Evolutionary conservation across 2,888 invertebrate genomes (phyloP).

Genomic region (Pyrrhopygopsis socrates): DNA sequence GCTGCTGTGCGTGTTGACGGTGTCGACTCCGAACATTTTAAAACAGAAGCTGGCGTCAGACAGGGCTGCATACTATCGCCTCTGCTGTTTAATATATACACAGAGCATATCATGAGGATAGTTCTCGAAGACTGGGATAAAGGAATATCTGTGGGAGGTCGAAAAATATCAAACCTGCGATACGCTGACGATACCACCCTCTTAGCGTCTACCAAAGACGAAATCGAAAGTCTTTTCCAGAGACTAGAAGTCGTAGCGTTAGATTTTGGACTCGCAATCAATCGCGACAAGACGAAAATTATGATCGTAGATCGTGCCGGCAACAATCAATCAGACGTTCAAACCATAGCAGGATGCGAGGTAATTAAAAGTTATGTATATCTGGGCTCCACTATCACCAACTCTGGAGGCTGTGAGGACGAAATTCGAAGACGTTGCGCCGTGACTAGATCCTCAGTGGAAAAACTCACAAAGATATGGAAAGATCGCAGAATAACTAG

Average conservation of each 20-base stretch:
- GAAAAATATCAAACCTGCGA: no score
- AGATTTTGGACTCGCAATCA: no score
- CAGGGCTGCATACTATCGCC: no score
- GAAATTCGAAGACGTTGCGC: conserved; percentile 46
- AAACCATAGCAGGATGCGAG: not conserved
- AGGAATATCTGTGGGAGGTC: no score
- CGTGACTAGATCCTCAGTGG: conserved; percentile 34
- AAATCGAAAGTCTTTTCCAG: no score
- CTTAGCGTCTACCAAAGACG: no score
- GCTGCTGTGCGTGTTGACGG: not conserved
- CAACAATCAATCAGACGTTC: not conserved
- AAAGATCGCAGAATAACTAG: conserved; percentile 30
- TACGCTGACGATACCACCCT: no score
- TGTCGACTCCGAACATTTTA: not conserved
- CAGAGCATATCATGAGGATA: no score
- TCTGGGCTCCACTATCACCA: conserved; percentile 17
- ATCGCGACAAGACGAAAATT: conserved; percentile 12
- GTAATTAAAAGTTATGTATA: conserved; percentile 1
- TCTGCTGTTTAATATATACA: no score
- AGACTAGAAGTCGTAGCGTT: no score
- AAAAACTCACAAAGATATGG: conserved; percentile 39
- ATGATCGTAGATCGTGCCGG: not conserved
- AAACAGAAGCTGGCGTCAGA: no score
- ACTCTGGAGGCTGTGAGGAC: conserved; percentile 9
- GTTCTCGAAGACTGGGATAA: no score